A percentile compares a stretch with the other conserved stretches of the same genome.
Evolutionary conservation across 2,113 vertebrate genomes (phyloP).

Genomic region (Menura novaehollandiae): DNA sequence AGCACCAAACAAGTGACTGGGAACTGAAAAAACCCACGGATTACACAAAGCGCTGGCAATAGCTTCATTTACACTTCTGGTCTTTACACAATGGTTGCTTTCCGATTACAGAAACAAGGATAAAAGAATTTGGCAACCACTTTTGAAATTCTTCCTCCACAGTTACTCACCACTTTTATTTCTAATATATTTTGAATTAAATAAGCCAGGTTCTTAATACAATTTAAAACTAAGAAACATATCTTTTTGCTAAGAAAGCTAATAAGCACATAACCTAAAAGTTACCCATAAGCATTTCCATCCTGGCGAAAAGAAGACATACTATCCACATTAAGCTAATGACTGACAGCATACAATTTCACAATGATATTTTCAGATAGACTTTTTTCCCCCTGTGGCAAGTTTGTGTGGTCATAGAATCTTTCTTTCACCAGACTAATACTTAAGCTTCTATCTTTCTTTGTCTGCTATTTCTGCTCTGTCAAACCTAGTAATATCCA

Average conservation of each 20-base stretch:
- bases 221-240: background rate
- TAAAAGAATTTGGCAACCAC: background rate
- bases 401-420: background rate
- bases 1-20: background rate
- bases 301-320: background rate
- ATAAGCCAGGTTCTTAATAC: background rate
- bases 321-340: background rate
- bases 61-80: background rate
- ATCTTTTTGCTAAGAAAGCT: background rate
- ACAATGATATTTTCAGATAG: background rate
- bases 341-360: background rate
- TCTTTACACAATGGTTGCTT: background rate
- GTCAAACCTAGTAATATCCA: slow-evolving; percentile 7
- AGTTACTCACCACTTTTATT: background rate
- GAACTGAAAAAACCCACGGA: background rate
- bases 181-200: background rate
- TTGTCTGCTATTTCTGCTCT: slow-evolving; percentile 49
- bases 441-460: slow-evolving; percentile 35
- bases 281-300: background rate
- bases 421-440: background rate
- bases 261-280: background rate
- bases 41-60: background rate
- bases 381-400: background rate
- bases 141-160: background rate
- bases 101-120: background rate